Percentiles rank a stretch among this genome's conserved stretches.
phyloP scores from a whole-genome alignment of 2,888 invertebrate genomes.

The Loripinus fragilis region DNA sequence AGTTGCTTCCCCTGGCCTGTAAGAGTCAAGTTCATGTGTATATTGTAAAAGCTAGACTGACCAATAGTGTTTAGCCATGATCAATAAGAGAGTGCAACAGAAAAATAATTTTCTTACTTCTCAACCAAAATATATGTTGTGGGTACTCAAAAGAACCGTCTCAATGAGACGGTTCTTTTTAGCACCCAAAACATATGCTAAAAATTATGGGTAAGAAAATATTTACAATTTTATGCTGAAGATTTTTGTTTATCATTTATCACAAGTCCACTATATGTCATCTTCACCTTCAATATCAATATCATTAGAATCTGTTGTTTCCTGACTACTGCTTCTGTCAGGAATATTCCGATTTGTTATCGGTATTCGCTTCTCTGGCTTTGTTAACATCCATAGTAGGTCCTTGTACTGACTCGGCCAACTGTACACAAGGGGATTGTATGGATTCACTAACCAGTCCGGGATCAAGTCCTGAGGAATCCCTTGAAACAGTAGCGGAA shows the following conservation, averaged over 20 bases:
- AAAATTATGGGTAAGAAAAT: background rate
- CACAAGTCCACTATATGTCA: background rate
- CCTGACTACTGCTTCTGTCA: slow-evolving; percentile 11
- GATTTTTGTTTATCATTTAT: slow-evolving; percentile 8
- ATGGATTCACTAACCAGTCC: slow-evolving; percentile 57
- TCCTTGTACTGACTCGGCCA: slow-evolving; percentile 78
- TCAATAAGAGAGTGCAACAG: too few relatives aligned
- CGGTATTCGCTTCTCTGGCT: slow-evolving; percentile 69
- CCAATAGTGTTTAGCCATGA: too few relatives aligned
- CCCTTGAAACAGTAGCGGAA: slow-evolving; percentile 72
- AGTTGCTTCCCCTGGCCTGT: too few relatives aligned
- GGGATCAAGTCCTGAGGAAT: slow-evolving; percentile 62
- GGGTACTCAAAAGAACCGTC: too few relatives aligned
- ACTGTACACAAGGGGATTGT: slow-evolving; percentile 62
- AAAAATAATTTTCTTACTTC: too few relatives aligned
- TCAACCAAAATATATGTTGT: too few relatives aligned
- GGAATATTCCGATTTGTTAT: background rate
- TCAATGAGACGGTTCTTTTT: too few relatives aligned
- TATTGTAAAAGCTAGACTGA: too few relatives aligned
- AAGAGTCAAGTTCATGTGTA: too few relatives aligned
- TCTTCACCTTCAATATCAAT: slow-evolving; percentile 16
- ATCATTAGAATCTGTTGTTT: slow-evolving; percentile 20
- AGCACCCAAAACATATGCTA: too few relatives aligned
- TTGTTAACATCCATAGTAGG: slow-evolving; percentile 76
- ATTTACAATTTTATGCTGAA: background rate